These are phyloP conservation scores for Creontiades dilutus DNA, from an alignment of 2,888 invertebrate genomes.

Conservation along the genomic window DNA sequence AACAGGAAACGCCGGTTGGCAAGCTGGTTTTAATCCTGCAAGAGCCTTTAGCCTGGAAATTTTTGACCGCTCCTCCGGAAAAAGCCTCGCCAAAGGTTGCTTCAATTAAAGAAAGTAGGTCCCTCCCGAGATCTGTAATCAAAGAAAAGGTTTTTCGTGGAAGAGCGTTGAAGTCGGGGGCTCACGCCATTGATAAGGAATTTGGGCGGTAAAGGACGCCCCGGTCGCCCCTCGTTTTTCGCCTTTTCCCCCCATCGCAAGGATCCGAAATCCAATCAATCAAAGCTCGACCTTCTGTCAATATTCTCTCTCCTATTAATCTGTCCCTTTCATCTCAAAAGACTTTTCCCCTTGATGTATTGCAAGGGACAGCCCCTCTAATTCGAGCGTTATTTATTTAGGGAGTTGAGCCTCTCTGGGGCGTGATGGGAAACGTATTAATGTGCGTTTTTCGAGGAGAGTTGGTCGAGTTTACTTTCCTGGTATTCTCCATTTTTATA, in stretches of 20 bases:
- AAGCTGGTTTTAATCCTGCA: conserved; percentile 5
- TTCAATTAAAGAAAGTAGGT: conserved; percentile 68
- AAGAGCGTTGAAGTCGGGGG: conserved; percentile 45
- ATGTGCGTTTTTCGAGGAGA: background rate
- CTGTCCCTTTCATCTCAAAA: conserved; percentile 65
- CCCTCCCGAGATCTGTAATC: conserved; percentile 41
- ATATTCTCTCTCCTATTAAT: conserved; percentile 69
- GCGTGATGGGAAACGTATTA: conserved; percentile 25
- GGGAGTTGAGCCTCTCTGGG: background rate
- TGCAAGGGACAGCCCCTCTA: conserved; percentile 55
- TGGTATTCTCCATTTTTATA: no score
- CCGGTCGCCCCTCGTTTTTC: conserved; percentile 19
- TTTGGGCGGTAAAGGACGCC: conserved; percentile 30
- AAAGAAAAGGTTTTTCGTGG: conserved; percentile 58
- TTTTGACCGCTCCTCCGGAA: background rate
- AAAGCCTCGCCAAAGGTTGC: background rate
- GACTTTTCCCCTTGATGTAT: conserved; percentile 65
- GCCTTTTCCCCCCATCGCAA: background rate
- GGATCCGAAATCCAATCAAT: conserved; percentile 66
- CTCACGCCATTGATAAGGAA: conserved; percentile 63
- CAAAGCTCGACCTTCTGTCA: conserved; percentile 68
- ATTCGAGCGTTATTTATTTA: conserved; percentile 64
- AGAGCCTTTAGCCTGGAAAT: conserved; percentile 28
- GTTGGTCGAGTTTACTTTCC: no score
- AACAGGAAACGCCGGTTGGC: no score